Evolutionary conservation across 2,113 vertebrate genomes (phyloP).

Genomic region (Heterotis niloticus): DNA sequence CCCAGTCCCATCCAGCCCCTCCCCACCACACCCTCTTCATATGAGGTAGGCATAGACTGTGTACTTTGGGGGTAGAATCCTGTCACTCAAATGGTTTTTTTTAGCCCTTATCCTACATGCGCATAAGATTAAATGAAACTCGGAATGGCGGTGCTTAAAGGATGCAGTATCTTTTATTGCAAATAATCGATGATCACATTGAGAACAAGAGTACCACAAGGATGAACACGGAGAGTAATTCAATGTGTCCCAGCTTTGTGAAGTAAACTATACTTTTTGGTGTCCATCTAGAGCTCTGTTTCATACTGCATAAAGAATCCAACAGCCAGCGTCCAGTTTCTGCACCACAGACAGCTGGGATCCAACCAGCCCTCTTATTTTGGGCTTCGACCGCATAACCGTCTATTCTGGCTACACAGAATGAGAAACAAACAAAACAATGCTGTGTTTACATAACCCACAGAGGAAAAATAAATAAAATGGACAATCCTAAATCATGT

Average conservation of each 20-base stretch:
- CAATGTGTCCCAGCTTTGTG: background rate
- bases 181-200: slow-evolving; percentile 37
- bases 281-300: background rate
- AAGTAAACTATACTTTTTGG: background rate
- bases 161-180: slow-evolving; percentile 57
- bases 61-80: too few relatives aligned
- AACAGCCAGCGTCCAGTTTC: background rate
- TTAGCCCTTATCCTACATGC: background rate
- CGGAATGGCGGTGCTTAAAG: slow-evolving; percentile 47
- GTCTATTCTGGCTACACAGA: background rate
- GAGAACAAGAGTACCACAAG: slow-evolving; percentile 32
- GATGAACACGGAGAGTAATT: background rate
- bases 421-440: slow-evolving; percentile 31
- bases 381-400: background rate
- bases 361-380: background rate
- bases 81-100: background rate
- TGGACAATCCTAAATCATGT: slow-evolving; percentile 29
- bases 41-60: background rate
- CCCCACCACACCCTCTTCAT: too few relatives aligned
- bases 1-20: background rate
- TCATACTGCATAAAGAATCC: background rate
- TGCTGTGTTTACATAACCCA: slow-evolving; percentile 42
- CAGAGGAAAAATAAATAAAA: slow-evolving; percentile 21
- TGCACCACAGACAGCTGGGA: background rate
- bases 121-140: slow-evolving; percentile 54